Base-by-base conservation (phyloP, 1,140 invertebrate species). In the Bilobella aurantiaca region DNA sequence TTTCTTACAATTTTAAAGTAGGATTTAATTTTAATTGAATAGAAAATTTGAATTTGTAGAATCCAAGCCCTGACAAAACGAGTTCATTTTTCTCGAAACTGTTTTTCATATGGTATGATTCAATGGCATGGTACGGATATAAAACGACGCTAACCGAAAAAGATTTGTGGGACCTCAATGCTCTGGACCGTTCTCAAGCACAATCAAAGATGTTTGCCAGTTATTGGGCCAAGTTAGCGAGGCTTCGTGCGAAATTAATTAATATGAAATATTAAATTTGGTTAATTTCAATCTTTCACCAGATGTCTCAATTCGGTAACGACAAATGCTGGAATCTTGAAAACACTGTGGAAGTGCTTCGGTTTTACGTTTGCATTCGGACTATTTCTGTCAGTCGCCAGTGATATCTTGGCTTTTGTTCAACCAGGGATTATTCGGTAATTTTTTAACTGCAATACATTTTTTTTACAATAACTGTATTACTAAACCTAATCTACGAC, bases 21-120 rank as follows among this genome's bases (percentile, higher is more conserved):
- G 37, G n/a, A 42, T 12, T 12, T n/a, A n/a, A 42, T 42, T n/a
- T n/a, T 42, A n/a, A n/a, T n/a, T n/a, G n/a, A n/a, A n/a, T n/a
- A n/a, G 37, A n/a, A 42, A 42, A 12, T 42, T 42, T 42, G 8
- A n/a, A 12, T 42, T 63, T 66, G 47, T 57, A 63, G 83, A 88
- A 86, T 70, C 86, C 87, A 74, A 95, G 91, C 78, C 95, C 96
- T 58, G 93, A 98, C 77, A 79, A 83, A 62, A 78, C 79, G 62
- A 82, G 90, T 37, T 93, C 93, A 27, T 97, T 95, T 77, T 82
- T 93, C 23, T 94, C 91, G 27, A 84, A 85, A 59, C 78, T 98
- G 3, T 83, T 89, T 0, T 98, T 94, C 76, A 83, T 86, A 59
- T 99, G 96, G 96, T 96, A 97, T 77, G 88, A 93, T 77, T 67